Base-by-base conservation (phyloP, 2,113 vertebrate genomes). In the Spheniscus mendiculus region DNA sequence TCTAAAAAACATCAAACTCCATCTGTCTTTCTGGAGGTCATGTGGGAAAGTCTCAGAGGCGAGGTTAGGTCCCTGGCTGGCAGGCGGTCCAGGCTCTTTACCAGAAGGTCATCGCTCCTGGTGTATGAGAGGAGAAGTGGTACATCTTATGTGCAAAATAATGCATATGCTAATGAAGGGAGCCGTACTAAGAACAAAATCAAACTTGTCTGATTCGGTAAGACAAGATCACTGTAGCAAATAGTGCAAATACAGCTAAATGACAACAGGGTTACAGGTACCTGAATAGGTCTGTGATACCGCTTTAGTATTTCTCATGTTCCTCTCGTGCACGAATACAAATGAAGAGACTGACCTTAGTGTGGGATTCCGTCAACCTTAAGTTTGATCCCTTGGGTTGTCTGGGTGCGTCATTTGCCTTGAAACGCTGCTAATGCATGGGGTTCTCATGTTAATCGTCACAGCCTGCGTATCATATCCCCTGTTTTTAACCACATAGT, bases 281-380 rank as follows among this genome's bases (percentile, higher is more conserved):
- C 76, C 71, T 49, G 44, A 10, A 11, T 38, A 45, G 30, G 11
- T 11, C n/a, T 0, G 0, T 26, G 58, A 17, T 47, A 12, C 6
- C 1, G 2, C 45, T 53, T 47, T 13, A 50, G 36, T 69, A 13
- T 90, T 93, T 83, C 78, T 79, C 15, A 0, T 38, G 17, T 94
- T 47, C 32, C 13, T 50, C 2, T 3, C 1, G 2, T 82, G 32
- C 26, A 12, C 3, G 21, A 47, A 9, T 47, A 21, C 15, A 32
- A 70, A 23, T 2, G 2, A 50, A 67, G 29, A 34, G 58, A 15
- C 18, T 84, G 50, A 55, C 25, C 72, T 74, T 14, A 22, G 32
- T 5, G 23, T 42, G 47, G 55, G 47, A 11, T 72, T 83, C 47
- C 59, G 29, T 62, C 34, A 83, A 5, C 30, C 7, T 0, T 7